Percentiles rank a stretch among this genome's conserved stretches.
These are phyloP conservation scores for Sphinx pinastri DNA, from an alignment of 2,888 invertebrate species.

Conservation along the genomic window DNA sequence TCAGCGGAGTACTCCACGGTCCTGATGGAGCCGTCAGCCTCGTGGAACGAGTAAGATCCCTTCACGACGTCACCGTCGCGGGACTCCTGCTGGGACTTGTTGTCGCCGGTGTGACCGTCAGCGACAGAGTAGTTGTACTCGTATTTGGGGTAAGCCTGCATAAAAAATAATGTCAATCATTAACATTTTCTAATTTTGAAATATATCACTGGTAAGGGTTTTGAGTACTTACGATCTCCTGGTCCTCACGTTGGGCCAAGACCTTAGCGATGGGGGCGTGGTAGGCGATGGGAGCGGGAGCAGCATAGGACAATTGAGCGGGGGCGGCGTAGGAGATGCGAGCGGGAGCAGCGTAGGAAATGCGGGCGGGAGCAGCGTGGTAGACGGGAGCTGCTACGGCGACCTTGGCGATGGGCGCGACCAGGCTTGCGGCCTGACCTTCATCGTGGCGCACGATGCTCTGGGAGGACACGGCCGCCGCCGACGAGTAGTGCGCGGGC, in stretches of 20 bases:
- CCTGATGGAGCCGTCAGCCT: constrained; percentile 26
- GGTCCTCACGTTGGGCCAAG: constrained; percentile 24
- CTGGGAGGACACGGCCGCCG: constrained; percentile 58
- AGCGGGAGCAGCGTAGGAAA: constrained; percentile 40
- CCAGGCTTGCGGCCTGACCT: constrained; percentile 41
- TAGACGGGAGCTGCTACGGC: constrained; percentile 34
- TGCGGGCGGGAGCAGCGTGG: constrained; percentile 37
- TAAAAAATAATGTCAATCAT: constrained; percentile 5
- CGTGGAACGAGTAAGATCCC: constrained; percentile 60
- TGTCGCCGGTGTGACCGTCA: constrained; percentile 74
- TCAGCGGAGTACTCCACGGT: constrained; percentile 58
- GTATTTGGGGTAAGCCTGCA: constrained; percentile 56
- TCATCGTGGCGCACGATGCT: constrained; percentile 52
- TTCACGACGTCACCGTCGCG: constrained; percentile 71
- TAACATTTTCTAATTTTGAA: not conserved
- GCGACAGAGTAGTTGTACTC: constrained; percentile 71
- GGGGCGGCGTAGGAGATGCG: constrained; percentile 47
- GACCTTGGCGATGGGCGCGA: constrained; percentile 46
- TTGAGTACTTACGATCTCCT: constrained; percentile 25
- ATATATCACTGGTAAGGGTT: not conserved
- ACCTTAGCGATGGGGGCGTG: constrained; percentile 33
- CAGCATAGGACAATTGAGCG: constrained; percentile 40
- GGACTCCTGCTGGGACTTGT: constrained; percentile 68
- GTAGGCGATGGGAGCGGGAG: constrained; percentile 44
- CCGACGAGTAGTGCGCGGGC: constrained; percentile 58